These are phyloP conservation scores for Plebejus anna DNA, from an alignment of 2,888 invertebrate species.

Conservation along the genomic window DNA sequence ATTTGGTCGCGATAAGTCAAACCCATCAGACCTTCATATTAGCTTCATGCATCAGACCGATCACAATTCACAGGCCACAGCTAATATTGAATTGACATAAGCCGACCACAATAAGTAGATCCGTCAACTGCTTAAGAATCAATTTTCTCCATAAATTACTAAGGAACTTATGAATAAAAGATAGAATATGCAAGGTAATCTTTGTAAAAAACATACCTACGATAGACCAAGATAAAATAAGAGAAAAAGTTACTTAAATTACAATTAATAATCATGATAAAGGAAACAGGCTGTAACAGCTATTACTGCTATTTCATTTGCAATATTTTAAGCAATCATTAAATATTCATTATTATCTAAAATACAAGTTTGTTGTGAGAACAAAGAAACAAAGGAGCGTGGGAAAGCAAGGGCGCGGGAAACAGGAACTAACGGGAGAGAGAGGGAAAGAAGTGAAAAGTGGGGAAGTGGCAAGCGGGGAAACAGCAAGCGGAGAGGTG, in stretches of 20 bases:
- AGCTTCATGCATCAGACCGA: too few relatives aligned
- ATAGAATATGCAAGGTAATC: neutral
- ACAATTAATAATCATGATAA: neutral
- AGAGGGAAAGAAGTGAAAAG: neutral
- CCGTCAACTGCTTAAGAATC: too few relatives aligned
- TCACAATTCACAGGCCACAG: too few relatives aligned
- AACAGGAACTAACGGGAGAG: neutral
- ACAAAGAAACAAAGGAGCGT: neutral
- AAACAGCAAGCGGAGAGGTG: neutral
- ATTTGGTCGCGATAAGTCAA: too few relatives aligned
- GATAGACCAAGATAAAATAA: neutral
- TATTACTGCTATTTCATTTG: too few relatives aligned
- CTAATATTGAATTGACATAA: too few relatives aligned
- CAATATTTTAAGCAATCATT: too few relatives aligned
- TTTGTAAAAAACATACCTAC: too few relatives aligned
- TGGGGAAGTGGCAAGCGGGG: neutral
- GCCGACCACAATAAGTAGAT: too few relatives aligned
- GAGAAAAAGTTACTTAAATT: neutral
- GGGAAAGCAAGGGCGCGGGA: neutral
- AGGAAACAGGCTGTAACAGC: too few relatives aligned
- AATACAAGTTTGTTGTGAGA: neutral
- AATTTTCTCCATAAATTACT: neutral
- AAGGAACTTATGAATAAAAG: neutral
- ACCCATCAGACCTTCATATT: too few relatives aligned
- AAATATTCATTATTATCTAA: neutral